A percentile compares a stretch with the other conserved stretches of the same genome.
Evolutionary conservation across 2,113 vertebrate genomes (phyloP).

Genomic region (Hyperoodon ampullatus): DNA sequence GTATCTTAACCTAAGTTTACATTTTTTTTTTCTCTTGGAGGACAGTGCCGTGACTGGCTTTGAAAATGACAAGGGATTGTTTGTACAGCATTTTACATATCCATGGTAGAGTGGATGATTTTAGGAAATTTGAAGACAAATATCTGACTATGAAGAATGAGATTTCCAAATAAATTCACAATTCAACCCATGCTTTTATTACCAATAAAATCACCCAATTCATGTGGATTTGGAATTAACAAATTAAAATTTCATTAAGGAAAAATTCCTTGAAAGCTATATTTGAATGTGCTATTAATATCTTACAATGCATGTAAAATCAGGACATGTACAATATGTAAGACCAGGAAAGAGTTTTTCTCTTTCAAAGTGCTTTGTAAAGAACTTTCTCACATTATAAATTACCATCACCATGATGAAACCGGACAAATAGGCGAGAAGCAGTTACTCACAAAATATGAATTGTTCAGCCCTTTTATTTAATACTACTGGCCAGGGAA

Average conservation of each 20-base stretch:
- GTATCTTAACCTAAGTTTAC: neutral
- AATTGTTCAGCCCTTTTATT: neutral
- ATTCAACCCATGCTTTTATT: neutral
- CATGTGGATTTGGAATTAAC: neutral
- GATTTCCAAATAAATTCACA: neutral
- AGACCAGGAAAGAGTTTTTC: neutral
- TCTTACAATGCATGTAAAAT: neutral
- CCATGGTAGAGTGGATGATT: neutral
- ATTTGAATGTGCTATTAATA: neutral
- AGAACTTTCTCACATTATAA: neutral
- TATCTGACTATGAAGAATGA: neutral
- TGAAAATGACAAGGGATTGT: neutral
- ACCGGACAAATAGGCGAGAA: neutral
- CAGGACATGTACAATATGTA: neutral
- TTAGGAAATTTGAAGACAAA: neutral
- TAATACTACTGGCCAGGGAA: neutral
- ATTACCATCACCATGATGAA: neutral
- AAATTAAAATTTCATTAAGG: constrained; percentile 35
- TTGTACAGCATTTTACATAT: neutral
- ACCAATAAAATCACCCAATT: neutral
- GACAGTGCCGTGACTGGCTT: neutral
- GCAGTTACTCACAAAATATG: neutral
- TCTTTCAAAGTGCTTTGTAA: constrained; percentile 23
- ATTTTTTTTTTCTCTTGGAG: neutral
- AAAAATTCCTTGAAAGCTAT: neutral